phyloP scores from a whole-genome alignment of 2,888 invertebrate species.

The Onchidella celtica region DNA sequence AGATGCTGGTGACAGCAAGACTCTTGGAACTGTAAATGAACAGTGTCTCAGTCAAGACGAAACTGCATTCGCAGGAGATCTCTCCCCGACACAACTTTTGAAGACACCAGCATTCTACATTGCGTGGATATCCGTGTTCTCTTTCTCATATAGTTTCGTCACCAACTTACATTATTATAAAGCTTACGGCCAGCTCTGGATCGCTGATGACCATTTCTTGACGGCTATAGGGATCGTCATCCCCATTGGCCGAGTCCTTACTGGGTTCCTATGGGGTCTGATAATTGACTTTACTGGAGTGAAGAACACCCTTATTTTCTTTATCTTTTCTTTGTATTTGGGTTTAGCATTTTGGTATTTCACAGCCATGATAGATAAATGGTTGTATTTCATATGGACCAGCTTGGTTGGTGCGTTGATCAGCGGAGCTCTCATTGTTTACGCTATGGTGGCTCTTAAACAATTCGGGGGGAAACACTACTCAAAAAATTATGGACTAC shows the following conservation, averaged over 20 bases:
- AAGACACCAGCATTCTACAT: not conserved
- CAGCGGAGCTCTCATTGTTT: not conserved
- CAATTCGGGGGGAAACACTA: not conserved
- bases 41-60: not conserved
- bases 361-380: not conserved
- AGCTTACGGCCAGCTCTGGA: not conserved
- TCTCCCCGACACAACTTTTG: not conserved
- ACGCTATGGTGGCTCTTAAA: not conserved
- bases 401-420: not conserved
- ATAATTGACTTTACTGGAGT: not conserved
- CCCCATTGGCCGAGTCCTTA: not conserved
- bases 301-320: not conserved
- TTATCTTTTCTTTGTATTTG: not conserved
- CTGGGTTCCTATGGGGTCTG: not conserved
- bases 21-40: too few species aligned
- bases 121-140: not conserved
- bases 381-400: not conserved
- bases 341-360: not conserved
- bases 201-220: conserved; percentile 2
- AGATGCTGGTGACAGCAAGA: too few species aligned
- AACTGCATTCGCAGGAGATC: not conserved
- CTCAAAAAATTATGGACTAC: not conserved
- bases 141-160: not conserved
- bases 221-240: not conserved
- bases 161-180: not conserved